A percentile compares a stretch with the other conserved stretches of the same genome.
Conservation (phyloP, 92 coral and sea anemone species). For the Muricea muricata region DNA sequence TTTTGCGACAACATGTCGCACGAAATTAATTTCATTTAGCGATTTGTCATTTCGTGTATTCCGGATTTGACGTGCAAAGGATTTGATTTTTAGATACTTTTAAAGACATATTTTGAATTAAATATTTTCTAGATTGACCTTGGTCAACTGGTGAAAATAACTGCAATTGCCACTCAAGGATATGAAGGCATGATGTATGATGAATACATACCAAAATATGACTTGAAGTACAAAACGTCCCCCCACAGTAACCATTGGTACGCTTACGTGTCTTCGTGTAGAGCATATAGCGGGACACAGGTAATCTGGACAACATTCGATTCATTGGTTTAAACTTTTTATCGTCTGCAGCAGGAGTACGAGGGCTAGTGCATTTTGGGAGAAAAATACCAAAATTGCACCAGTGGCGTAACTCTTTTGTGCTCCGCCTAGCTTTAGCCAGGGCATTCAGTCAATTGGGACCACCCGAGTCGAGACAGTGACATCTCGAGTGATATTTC, state of each 20-base stretch:
- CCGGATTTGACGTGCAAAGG: too few species aligned
- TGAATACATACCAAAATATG: constrained; percentile 61
- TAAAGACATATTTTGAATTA: not conserved
- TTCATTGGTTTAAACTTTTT: constrained; percentile 35
- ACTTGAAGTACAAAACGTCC: constrained; percentile 63
- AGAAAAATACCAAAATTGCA: too few species aligned
- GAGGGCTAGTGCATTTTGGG: too few species aligned
- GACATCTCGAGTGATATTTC: too few species aligned
- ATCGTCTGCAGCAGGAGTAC: too few species aligned
- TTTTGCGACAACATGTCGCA: too few species aligned
- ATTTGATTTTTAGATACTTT: not conserved
- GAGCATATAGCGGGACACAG: constrained; percentile 22
- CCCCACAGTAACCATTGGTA: constrained; percentile 50
- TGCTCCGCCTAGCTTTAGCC: too few species aligned
- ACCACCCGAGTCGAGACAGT: too few species aligned
- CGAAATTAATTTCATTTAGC: too few species aligned
- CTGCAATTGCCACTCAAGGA: constrained; percentile 88
- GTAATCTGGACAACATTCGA: not conserved
- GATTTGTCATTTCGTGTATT: too few species aligned
- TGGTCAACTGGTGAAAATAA: constrained; percentile 57
- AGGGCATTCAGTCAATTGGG: too few species aligned
- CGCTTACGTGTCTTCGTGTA: constrained; percentile 50
- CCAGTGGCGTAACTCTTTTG: too few species aligned
- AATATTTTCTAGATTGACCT: constrained; percentile 76
- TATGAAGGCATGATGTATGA: constrained; percentile 49